Conservation (phyloP, 2,797 vertebrate genomes). For the Masticophis lateralis region DNA sequence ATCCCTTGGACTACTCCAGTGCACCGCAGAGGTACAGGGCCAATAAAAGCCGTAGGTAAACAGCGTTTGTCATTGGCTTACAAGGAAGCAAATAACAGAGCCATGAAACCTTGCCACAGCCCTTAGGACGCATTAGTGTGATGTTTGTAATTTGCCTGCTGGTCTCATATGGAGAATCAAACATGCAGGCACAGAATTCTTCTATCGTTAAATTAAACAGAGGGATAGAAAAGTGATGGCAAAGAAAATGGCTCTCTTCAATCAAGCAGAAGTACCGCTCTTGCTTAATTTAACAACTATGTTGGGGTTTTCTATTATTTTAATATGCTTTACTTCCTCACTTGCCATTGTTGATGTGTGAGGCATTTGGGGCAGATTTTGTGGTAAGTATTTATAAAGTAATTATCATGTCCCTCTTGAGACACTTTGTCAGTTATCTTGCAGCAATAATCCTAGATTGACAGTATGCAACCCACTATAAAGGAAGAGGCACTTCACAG, state of each 20-base stretch:
- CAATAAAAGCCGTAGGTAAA: conserved; percentile 40
- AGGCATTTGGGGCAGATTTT: not conserved
- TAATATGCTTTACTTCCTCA: not conserved
- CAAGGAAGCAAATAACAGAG: conserved; percentile 23
- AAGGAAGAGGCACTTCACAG: not conserved
- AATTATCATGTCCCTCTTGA: not conserved
- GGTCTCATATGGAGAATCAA: conserved; percentile 17
- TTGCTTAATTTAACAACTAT: not conserved
- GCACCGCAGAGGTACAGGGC: conserved; percentile 15
- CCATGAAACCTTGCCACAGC: conserved; percentile 29
- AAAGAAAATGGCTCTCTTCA: conserved; percentile 25
- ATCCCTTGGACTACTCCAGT: conserved; percentile 17
- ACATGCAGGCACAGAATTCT: not conserved
- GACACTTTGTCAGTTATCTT: not conserved
- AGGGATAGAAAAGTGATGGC: conserved; percentile 7
- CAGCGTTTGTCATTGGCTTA: conserved; percentile 18
- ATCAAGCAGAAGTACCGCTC: not conserved
- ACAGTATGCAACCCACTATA: not conserved
- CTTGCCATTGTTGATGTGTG: not conserved
- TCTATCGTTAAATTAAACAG: conserved; percentile 32
- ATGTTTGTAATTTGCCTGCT: conserved; percentile 29
- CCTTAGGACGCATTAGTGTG: conserved; percentile 18
- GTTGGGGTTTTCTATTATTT: not conserved
- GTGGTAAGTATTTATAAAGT: not conserved
- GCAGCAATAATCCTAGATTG: not conserved